Conservation (phyloP, 2,888 invertebrate genomes). For the Stenchaetothrips biformis region DNA sequence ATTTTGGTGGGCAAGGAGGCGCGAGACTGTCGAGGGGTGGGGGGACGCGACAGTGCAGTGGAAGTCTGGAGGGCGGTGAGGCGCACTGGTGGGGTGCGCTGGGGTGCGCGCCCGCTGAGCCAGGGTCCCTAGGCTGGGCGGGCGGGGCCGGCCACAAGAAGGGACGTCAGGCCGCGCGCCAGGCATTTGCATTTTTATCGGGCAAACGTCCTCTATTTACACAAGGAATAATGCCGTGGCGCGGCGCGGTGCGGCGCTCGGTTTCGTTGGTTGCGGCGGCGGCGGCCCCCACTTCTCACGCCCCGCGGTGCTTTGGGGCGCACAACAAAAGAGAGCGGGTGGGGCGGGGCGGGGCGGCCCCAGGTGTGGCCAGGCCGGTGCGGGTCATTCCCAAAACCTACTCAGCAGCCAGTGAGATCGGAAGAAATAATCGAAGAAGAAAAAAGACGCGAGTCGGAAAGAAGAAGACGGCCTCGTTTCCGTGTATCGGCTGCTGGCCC, state of each 20-base stretch:
- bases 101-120: too few relatives aligned
- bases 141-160: not conserved
- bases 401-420: too few relatives aligned
- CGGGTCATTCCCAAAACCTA: too few relatives aligned
- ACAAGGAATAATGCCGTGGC: not conserved
- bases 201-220: conserved; percentile 16
- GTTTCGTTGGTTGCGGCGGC: not conserved
- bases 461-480: too few relatives aligned
- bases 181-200: conserved; percentile 21
- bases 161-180: not conserved
- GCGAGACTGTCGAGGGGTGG: not conserved
- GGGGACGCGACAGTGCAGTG: not conserved
- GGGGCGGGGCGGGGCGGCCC: not conserved
- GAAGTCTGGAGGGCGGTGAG: not conserved
- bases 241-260: not conserved
- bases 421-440: not conserved
- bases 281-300: not conserved
- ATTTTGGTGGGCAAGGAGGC: not conserved
- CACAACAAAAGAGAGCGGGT: too few relatives aligned
- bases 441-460: not conserved
- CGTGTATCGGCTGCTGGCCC: too few relatives aligned
- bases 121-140: not conserved
- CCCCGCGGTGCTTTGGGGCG: not conserved
- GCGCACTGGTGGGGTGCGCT: not conserved
- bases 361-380: not conserved